A percentile compares a stretch with the other conserved stretches of the same genome.
These are phyloP conservation scores for Gobio occitaniae DNA, from an alignment of 2,797 vertebrate genomes.

Conservation along the genomic window DNA sequence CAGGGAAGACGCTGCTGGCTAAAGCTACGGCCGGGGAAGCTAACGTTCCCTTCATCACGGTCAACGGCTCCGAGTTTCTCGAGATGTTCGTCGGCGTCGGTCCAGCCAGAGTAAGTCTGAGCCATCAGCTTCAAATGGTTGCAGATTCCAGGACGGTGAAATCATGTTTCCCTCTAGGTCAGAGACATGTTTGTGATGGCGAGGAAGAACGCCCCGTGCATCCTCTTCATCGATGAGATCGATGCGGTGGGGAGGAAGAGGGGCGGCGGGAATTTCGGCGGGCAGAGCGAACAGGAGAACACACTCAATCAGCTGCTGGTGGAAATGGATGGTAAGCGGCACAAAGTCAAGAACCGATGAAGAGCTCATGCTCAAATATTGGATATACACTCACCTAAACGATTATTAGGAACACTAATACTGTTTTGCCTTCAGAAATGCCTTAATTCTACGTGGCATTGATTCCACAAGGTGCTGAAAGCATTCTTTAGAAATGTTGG, in stretches of 20 bases:
- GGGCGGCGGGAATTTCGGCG: slow-evolving; percentile 73
- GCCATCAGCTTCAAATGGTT: background rate
- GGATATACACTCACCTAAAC: background rate
- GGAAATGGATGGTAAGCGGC: slow-evolving; percentile 76
- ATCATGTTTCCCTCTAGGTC: slow-evolving; percentile 63
- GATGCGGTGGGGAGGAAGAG: slow-evolving; percentile 77
- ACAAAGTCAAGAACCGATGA: background rate
- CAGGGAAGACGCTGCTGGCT: slow-evolving; percentile 77
- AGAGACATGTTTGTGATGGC: slow-evolving; percentile 79
- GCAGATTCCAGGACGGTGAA: too few relatives aligned
- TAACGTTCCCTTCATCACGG: slow-evolving; percentile 77
- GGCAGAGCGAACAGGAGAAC: slow-evolving; percentile 78
- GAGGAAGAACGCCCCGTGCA: slow-evolving; percentile 76
- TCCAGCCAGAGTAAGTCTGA: slow-evolving; percentile 73
- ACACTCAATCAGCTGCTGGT: slow-evolving; percentile 78
- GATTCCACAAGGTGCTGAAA: too few relatives aligned
- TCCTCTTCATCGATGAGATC: slow-evolving; percentile 80
- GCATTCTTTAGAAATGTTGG: too few relatives aligned
- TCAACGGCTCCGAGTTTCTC: slow-evolving; percentile 79
- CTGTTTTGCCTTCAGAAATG: too few relatives aligned
- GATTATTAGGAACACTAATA: too few relatives aligned
- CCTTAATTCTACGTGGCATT: too few relatives aligned
- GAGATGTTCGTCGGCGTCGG: slow-evolving; percentile 81
- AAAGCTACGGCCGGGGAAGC: slow-evolving; percentile 78
- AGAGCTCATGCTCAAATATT: background rate